These are phyloP conservation scores for Salvator merianae DNA, from an alignment of 2,113 vertebrate genomes.

Conservation along the genomic window DNA sequence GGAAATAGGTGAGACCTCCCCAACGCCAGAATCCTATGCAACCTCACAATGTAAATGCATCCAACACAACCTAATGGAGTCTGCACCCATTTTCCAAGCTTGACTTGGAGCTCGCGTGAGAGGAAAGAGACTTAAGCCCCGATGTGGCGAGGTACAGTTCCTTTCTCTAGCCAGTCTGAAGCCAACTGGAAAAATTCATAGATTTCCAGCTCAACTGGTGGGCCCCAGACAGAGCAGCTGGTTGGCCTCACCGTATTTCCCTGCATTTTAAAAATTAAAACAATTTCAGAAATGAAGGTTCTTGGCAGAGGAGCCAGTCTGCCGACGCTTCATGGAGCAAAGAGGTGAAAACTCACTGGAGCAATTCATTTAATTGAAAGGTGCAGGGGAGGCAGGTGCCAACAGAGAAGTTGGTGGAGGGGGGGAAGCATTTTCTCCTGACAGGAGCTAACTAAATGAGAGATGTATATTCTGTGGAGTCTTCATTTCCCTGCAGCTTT, in stretches of 20 bases:
- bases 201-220: neutral
- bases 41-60: too few species aligned
- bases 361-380: constrained; percentile 19
- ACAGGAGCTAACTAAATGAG: neutral
- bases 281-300: neutral
- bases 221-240: neutral
- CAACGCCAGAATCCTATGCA: too few species aligned
- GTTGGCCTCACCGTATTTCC: neutral
- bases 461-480: neutral
- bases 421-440: neutral
- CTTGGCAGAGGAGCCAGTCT: neutral
- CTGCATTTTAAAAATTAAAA: neutral
- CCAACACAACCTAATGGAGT: too few species aligned
- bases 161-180: too few species aligned
- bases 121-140: too few species aligned
- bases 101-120: too few species aligned
- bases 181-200: too few species aligned
- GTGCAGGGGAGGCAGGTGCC: neutral
- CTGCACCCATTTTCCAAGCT: too few species aligned
- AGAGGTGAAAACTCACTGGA: neutral
- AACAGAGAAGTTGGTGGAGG: neutral
- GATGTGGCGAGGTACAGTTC: too few species aligned
- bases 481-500: neutral
- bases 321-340: neutral
- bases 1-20: too few species aligned